Conservation (phyloP, 1,140 invertebrate species). For the Drosophila nigromelanica region DNA sequence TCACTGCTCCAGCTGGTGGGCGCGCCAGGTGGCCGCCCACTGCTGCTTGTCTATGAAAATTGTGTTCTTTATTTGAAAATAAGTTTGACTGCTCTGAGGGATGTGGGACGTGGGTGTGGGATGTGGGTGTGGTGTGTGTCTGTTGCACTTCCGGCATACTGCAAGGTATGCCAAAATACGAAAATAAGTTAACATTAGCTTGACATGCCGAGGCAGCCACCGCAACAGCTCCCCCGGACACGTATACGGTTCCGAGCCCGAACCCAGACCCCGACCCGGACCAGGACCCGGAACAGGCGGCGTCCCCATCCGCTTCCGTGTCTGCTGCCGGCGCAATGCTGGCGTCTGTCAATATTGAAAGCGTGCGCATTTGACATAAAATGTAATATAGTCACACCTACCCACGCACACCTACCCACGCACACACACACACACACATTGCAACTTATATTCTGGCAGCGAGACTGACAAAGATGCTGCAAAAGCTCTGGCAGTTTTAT, state of each 20-base stretch:
- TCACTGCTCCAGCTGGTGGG: slow-evolving; percentile 11
- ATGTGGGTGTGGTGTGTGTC: slow-evolving; percentile 1
- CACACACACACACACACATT: slow-evolving; percentile 6
- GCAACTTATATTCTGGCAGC: not conserved
- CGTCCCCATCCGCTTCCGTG: slow-evolving; percentile 48
- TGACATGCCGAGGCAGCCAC: slow-evolving; percentile 47
- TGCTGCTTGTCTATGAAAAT: slow-evolving; percentile 29
- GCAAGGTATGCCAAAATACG: slow-evolving; percentile 52
- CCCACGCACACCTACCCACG: slow-evolving; percentile 29
- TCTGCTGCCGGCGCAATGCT: slow-evolving; percentile 12
- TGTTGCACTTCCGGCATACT: slow-evolving; percentile 40
- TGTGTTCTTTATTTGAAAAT: slow-evolving; percentile 63
- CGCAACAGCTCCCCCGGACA: not conserved
- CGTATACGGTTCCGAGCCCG: too few species aligned
- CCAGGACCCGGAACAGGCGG: slow-evolving; percentile 47
- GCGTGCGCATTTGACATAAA: slow-evolving; percentile 77
- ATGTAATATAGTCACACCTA: slow-evolving; percentile 74
- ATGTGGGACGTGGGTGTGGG: not conserved
- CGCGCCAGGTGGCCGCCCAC: slow-evolving; percentile 9
- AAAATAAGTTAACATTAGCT: slow-evolving; percentile 77
- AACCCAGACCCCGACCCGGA: not conserved
- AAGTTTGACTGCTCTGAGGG: not conserved
- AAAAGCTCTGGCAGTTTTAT: slow-evolving; percentile 31
- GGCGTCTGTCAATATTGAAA: slow-evolving; percentile 76
- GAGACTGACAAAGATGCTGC: slow-evolving; percentile 26